Evolutionary conservation across 2,888 invertebrate species (phyloP), one percentile per base, ranked within the genome.

Genomic region (Muscina levida): DNA sequence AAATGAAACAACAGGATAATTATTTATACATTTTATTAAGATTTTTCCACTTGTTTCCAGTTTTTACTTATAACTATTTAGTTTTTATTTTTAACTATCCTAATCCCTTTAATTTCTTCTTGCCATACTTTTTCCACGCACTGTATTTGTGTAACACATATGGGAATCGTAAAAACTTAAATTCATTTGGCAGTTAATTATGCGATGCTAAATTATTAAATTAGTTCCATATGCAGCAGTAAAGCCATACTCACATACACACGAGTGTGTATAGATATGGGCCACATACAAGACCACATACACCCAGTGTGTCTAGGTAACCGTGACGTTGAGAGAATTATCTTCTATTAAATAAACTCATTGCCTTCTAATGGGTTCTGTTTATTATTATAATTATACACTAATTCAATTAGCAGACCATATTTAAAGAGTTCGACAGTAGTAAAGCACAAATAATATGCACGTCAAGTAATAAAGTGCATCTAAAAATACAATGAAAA

Each of bases 311-410:
- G 11, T 26, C 56, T 22, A 24, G 26, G 19, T 26, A 26, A 11
- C 2, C 26, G 31, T 31, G 31, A 31, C 8, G 31, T 8, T 31
- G 31, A 31, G 8, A 31, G 31, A 31, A 3, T n/a, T 31, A 5
- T 31, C 8, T 31, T 31, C 22, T 62, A 62, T 62, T 62, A 39
- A 62, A 62, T 62, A 15, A 62, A 62, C 37, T 62, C 62, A 62
- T 62, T 62, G 62, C 39, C 62, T 39, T 62, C 22, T 62, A 62
- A 62, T 62, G 62, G 59, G 59, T n/a, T 59, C 19, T 59, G 11
- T 39, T 42, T 42, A 42, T 62, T 42, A 62, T 62, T 42, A 62
- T 62, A 62, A 62, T 62, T 62, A 62, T 37, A 42, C 39, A 62
- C 62, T 42, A 62, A 62, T 42, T 22, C 39, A 62, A 42, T 62